Evolutionary conservation across 92 coral and sea anemone species (phyloP).

Genomic region (Phenganax marumi): DNA sequence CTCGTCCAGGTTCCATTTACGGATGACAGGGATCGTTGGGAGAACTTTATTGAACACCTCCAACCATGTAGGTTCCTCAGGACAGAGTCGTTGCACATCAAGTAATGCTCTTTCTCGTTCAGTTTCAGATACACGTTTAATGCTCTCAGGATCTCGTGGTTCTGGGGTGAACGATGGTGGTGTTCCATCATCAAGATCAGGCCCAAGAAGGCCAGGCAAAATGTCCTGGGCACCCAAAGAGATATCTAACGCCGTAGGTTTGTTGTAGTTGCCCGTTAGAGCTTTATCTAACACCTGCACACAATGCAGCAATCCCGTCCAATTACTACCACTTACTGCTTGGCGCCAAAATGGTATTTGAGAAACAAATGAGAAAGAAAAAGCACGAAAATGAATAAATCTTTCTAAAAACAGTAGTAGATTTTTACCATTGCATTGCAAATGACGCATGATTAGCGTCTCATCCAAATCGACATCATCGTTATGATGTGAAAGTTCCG

Average conservation of each 20-base stretch:
- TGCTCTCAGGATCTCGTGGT: constrained; percentile 84
- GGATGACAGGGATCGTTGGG: constrained; percentile 81
- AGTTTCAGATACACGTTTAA: constrained; percentile 75
- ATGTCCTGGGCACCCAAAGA: constrained; percentile 60
- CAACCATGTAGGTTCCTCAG: constrained; percentile 69
- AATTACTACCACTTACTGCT: constrained; percentile 66
- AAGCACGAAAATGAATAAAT: constrained; percentile 83
- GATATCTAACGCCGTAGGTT: constrained; percentile 69
- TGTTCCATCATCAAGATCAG: constrained; percentile 71
- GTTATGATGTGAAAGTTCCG: not conserved
- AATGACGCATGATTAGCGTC: constrained; percentile 53
- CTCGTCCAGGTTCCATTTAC: constrained; percentile 70
- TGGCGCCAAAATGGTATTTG: constrained; percentile 87
- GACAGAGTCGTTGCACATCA: constrained; percentile 58
- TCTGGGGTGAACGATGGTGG: constrained; percentile 84
- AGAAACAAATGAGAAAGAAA: constrained; percentile 78
- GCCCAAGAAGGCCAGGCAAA: constrained; percentile 56
- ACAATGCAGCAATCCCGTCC: constrained; percentile 84
- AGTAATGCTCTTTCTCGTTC: constrained; percentile 67
- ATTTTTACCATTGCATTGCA: constrained; percentile 91
- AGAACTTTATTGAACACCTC: constrained; percentile 69
- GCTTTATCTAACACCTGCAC: constrained; percentile 69
- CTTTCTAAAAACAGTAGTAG: constrained; percentile 74
- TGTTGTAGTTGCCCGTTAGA: constrained; percentile 70
- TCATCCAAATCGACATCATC: constrained; percentile 6